Evolutionary conservation across 1,140 invertebrate genomes (phyloP).

Genomic region (Drosophila sp.): DNA sequence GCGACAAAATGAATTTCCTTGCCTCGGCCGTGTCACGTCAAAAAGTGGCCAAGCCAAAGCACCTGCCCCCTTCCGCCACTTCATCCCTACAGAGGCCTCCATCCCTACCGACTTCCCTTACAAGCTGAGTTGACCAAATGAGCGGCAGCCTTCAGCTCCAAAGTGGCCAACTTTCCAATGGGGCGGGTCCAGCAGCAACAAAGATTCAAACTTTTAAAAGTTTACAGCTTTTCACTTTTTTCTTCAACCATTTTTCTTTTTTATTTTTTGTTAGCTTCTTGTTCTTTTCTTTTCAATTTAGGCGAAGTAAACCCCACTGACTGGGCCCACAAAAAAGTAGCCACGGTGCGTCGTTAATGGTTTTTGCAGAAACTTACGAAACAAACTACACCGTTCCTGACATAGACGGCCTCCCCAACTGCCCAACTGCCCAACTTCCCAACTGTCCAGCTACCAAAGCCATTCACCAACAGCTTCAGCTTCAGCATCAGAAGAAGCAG

Average conservation of each 20-base stretch:
- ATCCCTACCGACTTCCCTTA: slow-evolving; percentile 11
- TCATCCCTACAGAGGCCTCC: not conserved
- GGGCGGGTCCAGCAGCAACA: slow-evolving; percentile 16
- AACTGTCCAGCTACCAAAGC: slow-evolving; percentile 10
- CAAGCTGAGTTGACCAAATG: slow-evolving; percentile 72
- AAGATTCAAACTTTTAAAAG: slow-evolving; percentile 80
- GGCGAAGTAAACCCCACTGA: slow-evolving; percentile 31
- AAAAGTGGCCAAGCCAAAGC: slow-evolving; percentile 55
- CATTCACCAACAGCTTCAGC: slow-evolving; percentile 13
- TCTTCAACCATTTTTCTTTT: not conserved
- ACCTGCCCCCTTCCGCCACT: not conserved
- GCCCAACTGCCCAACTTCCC: not conserved
- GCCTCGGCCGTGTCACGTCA: slow-evolving; percentile 62
- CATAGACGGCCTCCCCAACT: slow-evolving; percentile 15
- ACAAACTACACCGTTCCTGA: slow-evolving; percentile 68
- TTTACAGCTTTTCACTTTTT: slow-evolving; percentile 81
- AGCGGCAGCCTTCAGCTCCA: slow-evolving; percentile 48
- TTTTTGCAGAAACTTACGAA: slow-evolving; percentile 78
- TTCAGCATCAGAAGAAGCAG: slow-evolving; percentile 15
- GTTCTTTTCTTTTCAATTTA: slow-evolving; percentile 69
- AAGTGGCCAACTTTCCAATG: slow-evolving; percentile 44
- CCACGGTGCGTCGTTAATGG: slow-evolving; percentile 77
- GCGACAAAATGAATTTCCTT: slow-evolving; percentile 59
- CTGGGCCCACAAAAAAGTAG: slow-evolving; percentile 34
- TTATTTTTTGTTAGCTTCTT: no score